These are phyloP conservation scores for Standfussiana lucernea DNA, from an alignment of 2,888 invertebrate species.

Conservation along the genomic window DNA sequence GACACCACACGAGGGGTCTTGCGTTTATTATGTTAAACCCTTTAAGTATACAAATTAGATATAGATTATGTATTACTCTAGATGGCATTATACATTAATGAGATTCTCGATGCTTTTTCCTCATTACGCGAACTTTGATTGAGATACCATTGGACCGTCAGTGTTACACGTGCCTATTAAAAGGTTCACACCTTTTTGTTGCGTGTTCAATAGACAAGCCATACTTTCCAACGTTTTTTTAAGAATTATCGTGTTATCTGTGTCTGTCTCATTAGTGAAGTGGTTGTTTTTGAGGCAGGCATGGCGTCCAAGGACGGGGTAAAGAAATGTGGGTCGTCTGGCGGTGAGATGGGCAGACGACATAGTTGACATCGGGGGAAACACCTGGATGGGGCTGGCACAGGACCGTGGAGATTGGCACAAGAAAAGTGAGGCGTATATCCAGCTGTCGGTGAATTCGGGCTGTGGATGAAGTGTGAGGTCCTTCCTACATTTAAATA, in stretches of 20 bases:
- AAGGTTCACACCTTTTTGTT: conserved; percentile 24
- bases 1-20: too few relatives aligned
- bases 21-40: too few relatives aligned
- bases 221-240: conserved; percentile 5
- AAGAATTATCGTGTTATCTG: background rate
- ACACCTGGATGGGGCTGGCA: too few relatives aligned
- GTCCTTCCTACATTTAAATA: background rate
- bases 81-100: conserved; percentile 2
- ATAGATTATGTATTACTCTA: too few relatives aligned
- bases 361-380: too few relatives aligned
- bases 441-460: too few relatives aligned
- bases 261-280: background rate
- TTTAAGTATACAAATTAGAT: too few relatives aligned
- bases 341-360: too few relatives aligned
- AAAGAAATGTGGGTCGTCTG: too few relatives aligned
- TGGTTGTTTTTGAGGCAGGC: background rate
- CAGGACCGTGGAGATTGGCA: too few relatives aligned
- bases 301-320: too few relatives aligned
- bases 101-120: conserved; percentile 20
- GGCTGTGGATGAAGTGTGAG: background rate
- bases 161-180: conserved; percentile 22
- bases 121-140: conserved; percentile 19
- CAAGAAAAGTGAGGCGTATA: too few relatives aligned
- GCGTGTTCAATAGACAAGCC: background rate
- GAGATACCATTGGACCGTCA: conserved; percentile 19